Evolutionary conservation across 2,888 invertebrate genomes (phyloP).

Genomic region (Sabatieria punctata): DNA sequence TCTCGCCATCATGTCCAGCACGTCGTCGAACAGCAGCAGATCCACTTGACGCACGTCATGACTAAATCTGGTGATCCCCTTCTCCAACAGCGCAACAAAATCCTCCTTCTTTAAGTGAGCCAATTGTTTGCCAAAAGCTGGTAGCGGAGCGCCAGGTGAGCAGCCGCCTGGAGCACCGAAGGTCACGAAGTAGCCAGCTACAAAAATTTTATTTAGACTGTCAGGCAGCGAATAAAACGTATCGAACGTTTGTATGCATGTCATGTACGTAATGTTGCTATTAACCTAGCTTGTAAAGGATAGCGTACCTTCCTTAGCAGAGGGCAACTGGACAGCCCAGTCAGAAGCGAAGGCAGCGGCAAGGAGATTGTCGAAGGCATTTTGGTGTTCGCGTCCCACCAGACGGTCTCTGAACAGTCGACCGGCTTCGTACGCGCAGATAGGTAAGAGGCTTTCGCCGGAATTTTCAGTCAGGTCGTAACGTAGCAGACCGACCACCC

Average conservation of each 20-base stretch:
- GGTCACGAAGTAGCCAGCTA: conserved; percentile 32
- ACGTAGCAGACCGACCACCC: conserved; percentile 49
- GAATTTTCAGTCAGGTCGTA: conserved; percentile 36
- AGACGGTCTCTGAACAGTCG: conserved; percentile 58
- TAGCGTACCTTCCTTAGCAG: too few relatives aligned
- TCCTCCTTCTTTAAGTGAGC: conserved; percentile 39
- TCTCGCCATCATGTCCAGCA: conserved; percentile 47
- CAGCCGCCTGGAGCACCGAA: conserved; percentile 30
- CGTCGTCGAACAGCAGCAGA: conserved; percentile 48
- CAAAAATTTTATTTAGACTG: neutral
- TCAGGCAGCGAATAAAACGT: too few relatives aligned
- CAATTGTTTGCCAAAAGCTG: conserved; percentile 35
- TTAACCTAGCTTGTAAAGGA: too few relatives aligned
- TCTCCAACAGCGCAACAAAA: conserved; percentile 33
- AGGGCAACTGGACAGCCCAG: too few relatives aligned
- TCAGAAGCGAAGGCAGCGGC: conserved; percentile 33
- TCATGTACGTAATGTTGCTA: too few relatives aligned
- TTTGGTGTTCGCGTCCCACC: conserved; percentile 46
- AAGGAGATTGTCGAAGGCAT: conserved; percentile 48
- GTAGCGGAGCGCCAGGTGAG: conserved; percentile 34
- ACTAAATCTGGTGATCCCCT: conserved; percentile 32
- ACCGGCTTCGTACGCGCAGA: conserved; percentile 54
- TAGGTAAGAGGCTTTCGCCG: conserved; percentile 39
- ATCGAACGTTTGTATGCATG: too few relatives aligned
- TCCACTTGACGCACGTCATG: conserved; percentile 48